Evolutionary conservation across 2,797 vertebrate genomes (phyloP).

Genomic region (Phalloptychus januarius): DNA sequence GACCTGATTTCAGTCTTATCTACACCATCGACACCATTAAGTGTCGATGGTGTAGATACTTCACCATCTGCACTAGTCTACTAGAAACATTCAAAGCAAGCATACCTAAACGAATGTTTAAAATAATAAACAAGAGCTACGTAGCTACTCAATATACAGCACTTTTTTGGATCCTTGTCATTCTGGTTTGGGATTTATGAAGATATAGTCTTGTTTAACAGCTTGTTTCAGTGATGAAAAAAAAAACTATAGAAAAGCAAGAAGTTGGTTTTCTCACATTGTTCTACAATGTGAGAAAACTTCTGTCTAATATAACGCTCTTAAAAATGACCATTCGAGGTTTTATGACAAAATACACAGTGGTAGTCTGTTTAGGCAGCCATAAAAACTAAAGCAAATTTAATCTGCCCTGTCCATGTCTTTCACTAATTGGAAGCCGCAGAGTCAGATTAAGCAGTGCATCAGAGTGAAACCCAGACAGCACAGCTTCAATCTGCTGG

Average conservation of each 20-base stretch:
- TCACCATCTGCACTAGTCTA: neutral
- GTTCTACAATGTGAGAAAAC: too few species aligned
- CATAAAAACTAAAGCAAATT: constrained; percentile 58
- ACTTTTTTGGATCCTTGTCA: neutral
- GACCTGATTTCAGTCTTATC: neutral
- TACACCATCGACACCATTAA: neutral
- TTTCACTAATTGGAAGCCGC: constrained; percentile 57
- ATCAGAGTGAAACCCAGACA: constrained; percentile 52
- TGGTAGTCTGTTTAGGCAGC: constrained; percentile 36
- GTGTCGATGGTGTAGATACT: too few species aligned
- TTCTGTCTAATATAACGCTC: neutral
- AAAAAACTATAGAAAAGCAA: neutral
- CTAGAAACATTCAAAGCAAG: neutral
- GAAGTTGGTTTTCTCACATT: too few species aligned
- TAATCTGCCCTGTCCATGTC: constrained; percentile 56
- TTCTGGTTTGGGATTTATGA: neutral
- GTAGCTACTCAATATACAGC: neutral
- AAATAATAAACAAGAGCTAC: neutral
- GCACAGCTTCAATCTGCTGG: constrained; percentile 65
- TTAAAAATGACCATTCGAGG: neutral
- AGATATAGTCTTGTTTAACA: neutral
- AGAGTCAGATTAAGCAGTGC: constrained; percentile 61
- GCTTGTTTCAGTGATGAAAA: neutral
- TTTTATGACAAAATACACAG: constrained; percentile 26
- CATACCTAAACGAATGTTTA: neutral